Conservation (phyloP, 2,888 invertebrate species). For the Acrobasis repandana region DNA sequence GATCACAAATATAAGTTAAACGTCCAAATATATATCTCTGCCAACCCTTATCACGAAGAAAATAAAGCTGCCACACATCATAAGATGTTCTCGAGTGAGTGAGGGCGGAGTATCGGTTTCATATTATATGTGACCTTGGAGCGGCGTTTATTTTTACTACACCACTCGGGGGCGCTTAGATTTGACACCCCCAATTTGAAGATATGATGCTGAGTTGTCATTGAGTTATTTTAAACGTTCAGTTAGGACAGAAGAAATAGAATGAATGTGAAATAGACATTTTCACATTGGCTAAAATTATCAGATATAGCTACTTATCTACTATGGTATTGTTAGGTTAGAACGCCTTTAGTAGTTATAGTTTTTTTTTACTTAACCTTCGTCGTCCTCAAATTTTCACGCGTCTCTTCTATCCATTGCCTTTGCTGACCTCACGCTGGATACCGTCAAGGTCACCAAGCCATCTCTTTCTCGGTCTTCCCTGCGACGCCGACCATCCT, state of each 20-base stretch:
- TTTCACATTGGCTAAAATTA: no score
- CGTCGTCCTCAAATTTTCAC: no score
- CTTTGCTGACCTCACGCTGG: no score
- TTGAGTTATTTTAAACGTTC: neutral
- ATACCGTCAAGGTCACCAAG: no score
- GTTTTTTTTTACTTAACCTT: no score
- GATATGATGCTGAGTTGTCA: constrained; percentile 4
- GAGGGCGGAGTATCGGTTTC: constrained; percentile 3
- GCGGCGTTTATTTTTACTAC: constrained; percentile 4
- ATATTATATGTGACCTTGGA: constrained; percentile 10
- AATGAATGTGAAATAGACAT: neutral
- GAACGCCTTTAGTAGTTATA: no score
- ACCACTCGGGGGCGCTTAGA: neutral
- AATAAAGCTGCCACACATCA: neutral
- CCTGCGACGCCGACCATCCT: no score
- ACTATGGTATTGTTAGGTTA: no score
- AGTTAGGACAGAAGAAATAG: neutral
- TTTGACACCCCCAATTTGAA: constrained; percentile 1
- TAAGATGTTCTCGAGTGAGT: neutral
- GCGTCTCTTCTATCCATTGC: no score
- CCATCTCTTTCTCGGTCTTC: no score
- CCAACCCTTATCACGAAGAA: constrained; percentile 1
- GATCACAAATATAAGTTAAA: no score
- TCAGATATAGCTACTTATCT: no score
- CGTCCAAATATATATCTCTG: neutral